Base-by-base conservation (phyloP, 2,113 vertebrate species). In the Hassar affinis region DNA sequence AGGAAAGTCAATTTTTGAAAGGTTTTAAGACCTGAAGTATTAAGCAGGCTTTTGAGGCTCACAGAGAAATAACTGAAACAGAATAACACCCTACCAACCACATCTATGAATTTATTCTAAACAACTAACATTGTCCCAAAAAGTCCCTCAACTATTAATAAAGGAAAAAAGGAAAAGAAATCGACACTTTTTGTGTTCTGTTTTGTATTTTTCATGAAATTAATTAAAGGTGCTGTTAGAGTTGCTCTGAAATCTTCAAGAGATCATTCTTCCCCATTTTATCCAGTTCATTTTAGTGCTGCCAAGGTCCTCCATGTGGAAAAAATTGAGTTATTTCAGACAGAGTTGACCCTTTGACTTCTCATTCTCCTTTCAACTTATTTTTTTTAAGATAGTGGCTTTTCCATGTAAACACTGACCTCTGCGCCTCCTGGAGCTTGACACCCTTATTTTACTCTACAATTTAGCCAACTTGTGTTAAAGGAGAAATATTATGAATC, bases 401-500 rank as follows among this genome's bases (percentile, higher is more conserved):
- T 92, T 92, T 92, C 88, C 88, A 85, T 85, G 90, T 90, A 92
- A 94, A 91, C 92, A 89, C 79, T 86, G 89, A 89, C 66, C 87
- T 38, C 47, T 9, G 56, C 47, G 74, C 89, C 88, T 88, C 87
- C 75, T 82, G 27, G 51, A 42, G 62, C 42, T 74, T 33, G 6
- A 10, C 30, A 8, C 30, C 4, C 11, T 1, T 8, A 33, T 82
- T 72, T 78, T 15, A 38, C 56, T 54, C 75, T 87, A 85, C 81
- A 49, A 20, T 42, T 10, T 47, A 49, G 57, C 33, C 61, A 66
- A 84, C 18, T 59, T 45, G 82, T 88, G 89, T 91, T 86, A 88
- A 93, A 42, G 38, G 2, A 42, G 38, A 42, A 2, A 42, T 6
- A 3, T 42, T 3, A 3, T 42, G 38, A 42, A 42, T 3, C 2